These are phyloP conservation scores for Rhagoletis pomonella DNA, from an alignment of 1,140 invertebrate species.

Conservation along the genomic window DNA sequence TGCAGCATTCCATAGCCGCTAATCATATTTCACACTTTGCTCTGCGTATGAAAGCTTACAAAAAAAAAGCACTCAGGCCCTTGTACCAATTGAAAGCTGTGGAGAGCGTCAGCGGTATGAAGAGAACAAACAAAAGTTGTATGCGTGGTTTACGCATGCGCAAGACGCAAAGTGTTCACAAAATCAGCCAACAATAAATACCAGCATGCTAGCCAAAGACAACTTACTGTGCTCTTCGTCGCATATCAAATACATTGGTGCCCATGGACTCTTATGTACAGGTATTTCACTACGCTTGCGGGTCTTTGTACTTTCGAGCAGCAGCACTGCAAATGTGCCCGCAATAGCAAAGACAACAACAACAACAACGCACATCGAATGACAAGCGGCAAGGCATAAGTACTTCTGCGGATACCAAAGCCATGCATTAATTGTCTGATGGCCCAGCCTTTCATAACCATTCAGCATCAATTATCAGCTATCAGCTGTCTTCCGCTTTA, in stretches of 20 bases:
- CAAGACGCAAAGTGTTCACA: background rate
- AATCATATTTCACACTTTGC: background rate
- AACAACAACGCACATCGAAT: too few species aligned
- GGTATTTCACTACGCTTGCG: background rate
- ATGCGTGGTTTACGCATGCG: conserved; percentile 1
- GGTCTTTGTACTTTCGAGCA: background rate
- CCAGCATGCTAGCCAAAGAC: background rate
- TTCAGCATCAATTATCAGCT: background rate
- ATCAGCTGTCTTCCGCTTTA: conserved; percentile 26
- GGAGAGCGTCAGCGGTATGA: background rate
- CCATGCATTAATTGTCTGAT: too few species aligned
- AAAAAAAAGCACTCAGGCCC: background rate
- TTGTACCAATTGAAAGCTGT: background rate
- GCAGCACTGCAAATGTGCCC: background rate
- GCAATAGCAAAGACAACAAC: background rate
- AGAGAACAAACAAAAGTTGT: background rate
- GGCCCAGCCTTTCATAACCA: background rate
- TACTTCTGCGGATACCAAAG: too few species aligned
- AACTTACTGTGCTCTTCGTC: background rate
- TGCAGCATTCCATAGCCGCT: background rate
- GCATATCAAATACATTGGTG: too few species aligned
- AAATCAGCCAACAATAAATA: background rate
- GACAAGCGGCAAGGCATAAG: too few species aligned
- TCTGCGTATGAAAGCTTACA: too few species aligned
- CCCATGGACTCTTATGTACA: too few species aligned